A percentile compares a stretch with the other conserved stretches of the same genome.
Conservation (phyloP, 2,888 invertebrate genomes). For the Ischnus inquisitorius region DNA sequence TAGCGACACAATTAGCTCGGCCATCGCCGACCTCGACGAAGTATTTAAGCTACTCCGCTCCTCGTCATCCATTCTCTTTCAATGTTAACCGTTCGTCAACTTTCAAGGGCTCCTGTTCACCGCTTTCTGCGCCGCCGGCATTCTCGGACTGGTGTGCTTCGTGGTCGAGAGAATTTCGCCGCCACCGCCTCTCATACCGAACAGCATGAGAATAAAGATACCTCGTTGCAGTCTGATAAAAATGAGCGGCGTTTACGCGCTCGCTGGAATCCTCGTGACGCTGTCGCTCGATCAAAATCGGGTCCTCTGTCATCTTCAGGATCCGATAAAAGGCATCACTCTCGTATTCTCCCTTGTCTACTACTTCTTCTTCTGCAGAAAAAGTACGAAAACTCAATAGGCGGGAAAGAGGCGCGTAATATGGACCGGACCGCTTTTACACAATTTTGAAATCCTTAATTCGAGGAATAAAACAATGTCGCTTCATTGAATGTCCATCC, state of each 20-base stretch:
- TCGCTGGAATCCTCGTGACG: constrained; percentile 86
- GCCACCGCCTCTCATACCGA: constrained; percentile 79
- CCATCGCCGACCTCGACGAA: not conserved
- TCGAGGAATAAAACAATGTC: too few species aligned
- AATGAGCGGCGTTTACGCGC: constrained; percentile 85
- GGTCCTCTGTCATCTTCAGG: constrained; percentile 88
- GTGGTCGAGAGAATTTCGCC: constrained; percentile 78
- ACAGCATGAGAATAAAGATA: constrained; percentile 83
- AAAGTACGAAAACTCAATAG: constrained; percentile 83
- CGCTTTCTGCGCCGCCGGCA: constrained; percentile 76
- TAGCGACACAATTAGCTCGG: not conserved
- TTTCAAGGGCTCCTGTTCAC: constrained; percentile 79
- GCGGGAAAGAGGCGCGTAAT: not conserved
- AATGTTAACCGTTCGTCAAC: constrained; percentile 15
- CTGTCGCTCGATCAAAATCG: constrained; percentile 86
- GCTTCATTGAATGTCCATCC: not conserved
- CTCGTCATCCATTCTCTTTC: not conserved
- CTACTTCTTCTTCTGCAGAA: constrained; percentile 88
- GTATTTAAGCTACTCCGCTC: not conserved
- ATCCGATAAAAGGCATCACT: constrained; percentile 88
- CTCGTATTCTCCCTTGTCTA: constrained; percentile 87
- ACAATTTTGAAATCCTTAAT: not conserved
- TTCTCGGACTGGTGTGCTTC: constrained; percentile 77
- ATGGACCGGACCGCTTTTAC: not conserved
- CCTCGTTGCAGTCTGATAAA: constrained; percentile 84